Base-by-base conservation (phyloP, 2,113 vertebrate genomes). In the Xiphorhynchus elegans region DNA sequence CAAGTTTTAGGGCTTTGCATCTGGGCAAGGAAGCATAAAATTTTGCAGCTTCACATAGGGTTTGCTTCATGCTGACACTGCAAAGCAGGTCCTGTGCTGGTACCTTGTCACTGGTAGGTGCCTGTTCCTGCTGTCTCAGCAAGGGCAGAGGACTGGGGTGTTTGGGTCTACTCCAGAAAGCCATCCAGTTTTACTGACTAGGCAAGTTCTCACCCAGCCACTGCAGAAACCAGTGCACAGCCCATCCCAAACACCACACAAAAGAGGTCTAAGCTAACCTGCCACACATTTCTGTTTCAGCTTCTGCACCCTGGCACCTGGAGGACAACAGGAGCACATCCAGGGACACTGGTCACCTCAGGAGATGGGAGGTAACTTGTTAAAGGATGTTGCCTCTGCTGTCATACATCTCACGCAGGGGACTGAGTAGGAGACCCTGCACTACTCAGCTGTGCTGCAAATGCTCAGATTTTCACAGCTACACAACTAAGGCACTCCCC, bases 91-190 rank as follows among this genome's bases (percentile, higher is more conserved):
- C 46, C 3, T 4, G 11, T 8, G 13, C 64, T 60, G 16, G 24
- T 12, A 33, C 37, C 55, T 60, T 35, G n/a, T 68, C 40, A 37
- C 37, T 2, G 0, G 16, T 17, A 50, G 0, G 1, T 58, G 44
- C 7, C 70, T 66, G 7, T 29, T 89, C 33, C 67, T 66, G 21
- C 70, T 66, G 25, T 58, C 50, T 60, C 62, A 83, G 31, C 46
- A 73, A 62, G 62, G 50, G 55, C 46, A 67, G 15, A 2, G 8
- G 24, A 80, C 47, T 1, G 1, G 9, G 31, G 42, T 28, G 21
- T 47, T 59, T 67, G 42, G 66, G 6, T 29, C 20, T 40, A 7
- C 0, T 3, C 28, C n/a, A 80, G 58, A 88, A 88, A 85, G 25
- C 25, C 63, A 50, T 35, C 16, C 1, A 19, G 63, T 66, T 85